phyloP scores from a whole-genome alignment of 2,888 invertebrate genomes.

The Cosmia pyralina region DNA sequence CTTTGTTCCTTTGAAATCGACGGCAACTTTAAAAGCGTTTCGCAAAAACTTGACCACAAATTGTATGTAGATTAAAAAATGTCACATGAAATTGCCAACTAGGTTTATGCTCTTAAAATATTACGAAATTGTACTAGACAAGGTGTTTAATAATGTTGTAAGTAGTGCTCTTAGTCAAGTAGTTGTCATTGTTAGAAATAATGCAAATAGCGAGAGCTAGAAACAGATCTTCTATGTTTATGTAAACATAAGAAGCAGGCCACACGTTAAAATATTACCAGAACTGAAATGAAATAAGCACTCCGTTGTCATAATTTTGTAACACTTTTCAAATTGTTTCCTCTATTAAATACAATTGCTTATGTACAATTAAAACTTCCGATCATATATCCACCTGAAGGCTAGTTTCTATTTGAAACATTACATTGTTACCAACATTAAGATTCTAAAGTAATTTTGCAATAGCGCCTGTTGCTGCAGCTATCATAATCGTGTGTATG shows the following conservation, averaged over 20 bases:
- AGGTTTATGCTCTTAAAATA: conserved; percentile 38
- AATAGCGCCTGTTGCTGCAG: conserved; percentile 38
- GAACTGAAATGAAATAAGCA: conserved; percentile 10
- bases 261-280: neutral
- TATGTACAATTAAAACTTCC: conserved; percentile 42
- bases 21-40: conserved; percentile 28
- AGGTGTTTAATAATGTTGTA: conserved; percentile 52
- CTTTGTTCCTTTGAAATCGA: conserved; percentile 33
- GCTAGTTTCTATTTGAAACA: conserved; percentile 42
- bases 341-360: conserved; percentile 42
- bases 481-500: conserved; percentile 57
- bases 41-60: conserved; percentile 51
- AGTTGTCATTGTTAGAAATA: conserved; percentile 8
- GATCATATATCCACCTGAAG: conserved; percentile 38
- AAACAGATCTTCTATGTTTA: neutral
- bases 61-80: conserved; percentile 53
- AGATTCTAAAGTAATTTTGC: conserved; percentile 38
- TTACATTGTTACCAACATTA: conserved; percentile 25
- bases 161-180: conserved; percentile 22
- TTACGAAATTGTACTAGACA: conserved; percentile 39
- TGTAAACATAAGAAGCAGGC: conserved; percentile 6
- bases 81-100: conserved; percentile 30
- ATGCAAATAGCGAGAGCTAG: neutral
- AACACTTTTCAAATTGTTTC: conserved; percentile 37
- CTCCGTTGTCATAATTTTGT: conserved; percentile 22